Base-by-base conservation (phyloP, 2,113 vertebrate species). In the Centropristis striata region DNA sequence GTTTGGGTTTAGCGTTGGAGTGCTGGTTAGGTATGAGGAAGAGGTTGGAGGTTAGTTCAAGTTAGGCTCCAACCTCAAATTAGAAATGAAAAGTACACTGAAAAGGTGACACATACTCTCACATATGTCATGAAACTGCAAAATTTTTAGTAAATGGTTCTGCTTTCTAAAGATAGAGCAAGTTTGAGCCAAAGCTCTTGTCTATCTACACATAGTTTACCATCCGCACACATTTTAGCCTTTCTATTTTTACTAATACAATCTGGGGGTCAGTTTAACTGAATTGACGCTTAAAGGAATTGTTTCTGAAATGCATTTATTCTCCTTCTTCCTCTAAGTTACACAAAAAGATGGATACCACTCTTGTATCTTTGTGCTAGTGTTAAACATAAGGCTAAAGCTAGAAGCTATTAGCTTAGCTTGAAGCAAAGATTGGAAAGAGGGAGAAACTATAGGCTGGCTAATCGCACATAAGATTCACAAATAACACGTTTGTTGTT, bases 1-100 rank as follows among this genome's bases (percentile, higher is more conserved):
- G 73, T 85, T 80, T 86, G 77, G 71, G 83, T 78, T 76, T 1
- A 55, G 87, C 8, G 55, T 74, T 77, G 84, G 77, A 58, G 74
- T 77, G 63, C 37, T 82, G 82, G 78, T 91, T 70, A 28, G 61
- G 42, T 68, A 20, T 54, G 55, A 78, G 75, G 71, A 70, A 77
- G 27, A 8, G 15, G 39, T 65, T 25, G 44, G 63, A 61, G 75
- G 39, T 64, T 41, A 13, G 25, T 13, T 39, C 2, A 65, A 67
- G 53, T 68, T 60, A 72, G 4, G 12, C 41, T 42, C 39, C 14
- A 25, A 55, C 71, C 37, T 61, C 49, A 77, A 27, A 7, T n/a
- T 20, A 36, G 28, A 42, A 21, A 39, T 57, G 7, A 71, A 39
- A 28, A 64, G 27, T 27, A 18, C 32, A 4, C 53, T 39, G 55